Base-by-base conservation (phyloP, 1,140 invertebrate species). In the Camponotus pennsylvanicus region DNA sequence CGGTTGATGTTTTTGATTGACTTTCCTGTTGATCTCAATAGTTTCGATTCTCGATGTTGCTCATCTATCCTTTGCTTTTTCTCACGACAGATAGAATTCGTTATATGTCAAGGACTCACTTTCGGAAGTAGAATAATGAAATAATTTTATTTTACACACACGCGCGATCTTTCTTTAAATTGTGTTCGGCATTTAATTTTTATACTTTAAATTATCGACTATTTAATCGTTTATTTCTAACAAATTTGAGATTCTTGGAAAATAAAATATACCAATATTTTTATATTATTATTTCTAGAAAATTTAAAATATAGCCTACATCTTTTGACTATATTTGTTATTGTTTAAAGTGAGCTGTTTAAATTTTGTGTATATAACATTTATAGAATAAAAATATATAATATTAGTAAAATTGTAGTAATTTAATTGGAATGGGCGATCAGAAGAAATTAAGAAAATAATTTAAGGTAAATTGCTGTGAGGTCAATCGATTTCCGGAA, bases 41-140 rank as follows among this genome's bases (percentile, higher is more conserved):
- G 45, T 59, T 15, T 27, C 27, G 27, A 64, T 40, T 40, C 13
- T 21, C 34, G 37, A 42, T 27, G 34, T 21, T 45, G 18, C 49
- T 21, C 21, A 37, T 66, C 11, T 64, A 1, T 49, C 13, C 11
- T 45, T 18, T 18, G 18, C 15, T 18, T 52, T 18, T 61, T 64
- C 40, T 40, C 57, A 57, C 8, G 73, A 77, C 37, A 64, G 40
- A 49, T 78, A 45, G 42, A 42, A 34, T 37, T 45, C 21, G 57
- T 64, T 27, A 32, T 21, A 7, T 64, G 27, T 49, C 40, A 32
- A 64, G 27, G 76, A 32, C 15, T 40, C 18, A 78, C 13, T 66
- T 66, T 66, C 42, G 32, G 9, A 9, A 32, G 27, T 3, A 4
- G 18, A 45, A 45, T 66, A 5, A 32, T 32, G 27, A 18, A 27